Base-by-base conservation (phyloP, 2,113 vertebrate species). In the Notarius quadriscutis region DNA sequence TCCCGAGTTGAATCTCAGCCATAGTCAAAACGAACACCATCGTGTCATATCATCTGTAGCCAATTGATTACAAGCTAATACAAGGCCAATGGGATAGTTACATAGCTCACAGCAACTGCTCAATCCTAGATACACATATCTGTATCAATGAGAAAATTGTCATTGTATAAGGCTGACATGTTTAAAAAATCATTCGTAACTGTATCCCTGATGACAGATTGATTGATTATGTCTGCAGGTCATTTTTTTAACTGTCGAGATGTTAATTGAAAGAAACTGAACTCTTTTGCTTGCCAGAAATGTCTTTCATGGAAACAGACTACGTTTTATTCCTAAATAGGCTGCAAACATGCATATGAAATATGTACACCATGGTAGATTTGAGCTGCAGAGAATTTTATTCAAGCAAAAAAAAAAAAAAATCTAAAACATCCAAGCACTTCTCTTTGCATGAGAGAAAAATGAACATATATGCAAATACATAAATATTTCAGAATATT, bases 161-260 rank as follows among this genome's bases (percentile, higher is more conserved):
- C 27, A 83, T 55, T 82, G 57, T 78, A 82, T 63, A 65, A 82
- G 0, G 30, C 62, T 83, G 74, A 88, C 55, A 57, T 78, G 67
- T 81, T 71, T 60, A 78, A 81, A 69, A 81, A 85, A 89, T 87
- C 60, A 71, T 72, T 78, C 83, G 89, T 88, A 90, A 90, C 78
- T 22, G 72, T 88, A 86, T 83, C 80, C 87, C 51, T 10, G 58
- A 75, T 81, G 84, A 87, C 86, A 87, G 88, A 84, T 89, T 87
- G 88, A 88, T 6, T 7, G 51, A 2, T 53, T 53, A 0, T 53
- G 6, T 11, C 72, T 80, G 50, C 55, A 74, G 62, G 51, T 81
- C 48, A 48, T 81, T 83, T 77, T 81, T 83, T 80, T 78, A 89
- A 89, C 85, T 89, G 86, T 84, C 86, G 62, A 55, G 86, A 83